Evolutionary conservation across 2,113 vertebrate genomes (phyloP).

Genomic region (Gobius niger): DNA sequence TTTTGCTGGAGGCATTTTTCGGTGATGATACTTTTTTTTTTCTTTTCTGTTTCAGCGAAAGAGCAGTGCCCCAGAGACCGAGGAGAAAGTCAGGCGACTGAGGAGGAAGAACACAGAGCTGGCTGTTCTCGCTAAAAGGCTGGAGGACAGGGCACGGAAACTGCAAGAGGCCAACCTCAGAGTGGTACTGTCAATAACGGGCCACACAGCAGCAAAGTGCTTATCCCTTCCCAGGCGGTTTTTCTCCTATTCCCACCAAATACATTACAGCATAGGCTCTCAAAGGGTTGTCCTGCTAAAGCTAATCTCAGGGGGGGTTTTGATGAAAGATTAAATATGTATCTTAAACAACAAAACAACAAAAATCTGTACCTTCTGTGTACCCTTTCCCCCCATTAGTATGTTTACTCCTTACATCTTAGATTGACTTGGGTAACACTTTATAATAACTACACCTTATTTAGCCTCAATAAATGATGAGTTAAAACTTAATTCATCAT

Average conservation of each 20-base stretch:
- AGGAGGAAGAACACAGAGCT: constrained; percentile 96
- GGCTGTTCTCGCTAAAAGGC: constrained; percentile 91
- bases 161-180: constrained; percentile 96
- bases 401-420: too few species aligned
- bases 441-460: too few species aligned
- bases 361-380: too few species aligned
- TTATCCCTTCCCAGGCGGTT: not conserved
- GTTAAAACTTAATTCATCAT: too few species aligned
- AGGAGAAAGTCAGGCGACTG: constrained; percentile 95
- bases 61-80: constrained; percentile 91
- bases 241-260: not conserved
- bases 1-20: constrained; percentile 24
- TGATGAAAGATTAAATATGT: too few species aligned
- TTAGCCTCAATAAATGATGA: too few species aligned
- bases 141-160: constrained; percentile 93
- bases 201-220: not conserved
- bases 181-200: constrained; percentile 76
- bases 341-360: too few species aligned
- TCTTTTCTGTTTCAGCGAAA: constrained; percentile 81
- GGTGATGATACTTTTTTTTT: constrained; percentile 30
- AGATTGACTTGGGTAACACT: too few species aligned
- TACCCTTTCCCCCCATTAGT: too few species aligned
- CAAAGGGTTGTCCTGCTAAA: too few species aligned
- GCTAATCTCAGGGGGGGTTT: too few species aligned
- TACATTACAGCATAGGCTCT: not conserved